Base-by-base conservation (phyloP, 2,797 vertebrate genomes). In the Sebastes minor region DNA sequence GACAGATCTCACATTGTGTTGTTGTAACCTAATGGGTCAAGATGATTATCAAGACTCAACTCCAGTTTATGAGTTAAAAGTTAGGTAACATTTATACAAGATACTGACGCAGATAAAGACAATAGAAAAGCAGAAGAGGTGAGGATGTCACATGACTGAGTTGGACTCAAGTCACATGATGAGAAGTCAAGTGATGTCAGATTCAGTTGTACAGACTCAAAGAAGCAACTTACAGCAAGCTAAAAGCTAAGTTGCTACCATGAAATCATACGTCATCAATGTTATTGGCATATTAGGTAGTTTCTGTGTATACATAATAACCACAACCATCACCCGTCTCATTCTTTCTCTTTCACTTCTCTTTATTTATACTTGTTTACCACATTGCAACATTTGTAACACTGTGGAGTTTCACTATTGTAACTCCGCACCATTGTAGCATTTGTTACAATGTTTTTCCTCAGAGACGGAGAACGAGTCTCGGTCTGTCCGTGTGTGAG, bases 271-370 rank as follows among this genome's bases (percentile, higher is more conserved):
- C 14, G 42, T 46, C 42, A 46, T 46, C 16, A 46, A 18, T 49
- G 3, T 68, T 49, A 28, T 7, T 25, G 46, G n/a, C 70, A 77
- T 32, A 23, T 42, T 23, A 18, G 49, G 28, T 70, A 0, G n/a
- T 74, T 78, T 70, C 46, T 71, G 60, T 61, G 32, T 56, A 72
- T 9, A 13, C 8, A 3, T 35, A 6, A 10, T 12, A 71, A 66
- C 30, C 42, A 61, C 23, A 61, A n/a, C 28, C 55, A 8, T 35
- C 55, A 3, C 56, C 33, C 46, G 53, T 33, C 30, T 16, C 42
- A 11, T 0, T 32, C 33, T 46, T 23, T 60, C 16, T 70, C 64
- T 83, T 71, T 78, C 53, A 62, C 63, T 78, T 88, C 74, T 25
- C 60, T 61, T 80, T 74, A 53, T 13, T 52, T 6, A 13, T 65